Evolutionary conservation across 1,140 invertebrate species (phyloP).

Genomic region (Pachyrhynchus sulphureomaculatus): DNA sequence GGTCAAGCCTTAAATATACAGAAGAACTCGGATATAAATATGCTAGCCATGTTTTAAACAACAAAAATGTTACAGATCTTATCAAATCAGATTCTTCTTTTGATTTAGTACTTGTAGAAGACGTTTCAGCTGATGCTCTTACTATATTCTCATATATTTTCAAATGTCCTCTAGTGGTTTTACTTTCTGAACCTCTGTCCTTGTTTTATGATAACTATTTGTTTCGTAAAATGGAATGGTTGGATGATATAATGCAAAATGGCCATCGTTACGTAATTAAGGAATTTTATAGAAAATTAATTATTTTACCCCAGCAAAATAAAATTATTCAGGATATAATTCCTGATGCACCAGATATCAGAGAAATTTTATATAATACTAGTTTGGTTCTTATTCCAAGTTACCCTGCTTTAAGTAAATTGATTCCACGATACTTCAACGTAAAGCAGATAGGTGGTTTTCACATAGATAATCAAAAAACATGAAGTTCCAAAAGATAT

Average conservation of each 20-base stretch:
- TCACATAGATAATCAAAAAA: background rate
- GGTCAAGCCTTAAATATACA: background rate
- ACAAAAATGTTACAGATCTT: background rate
- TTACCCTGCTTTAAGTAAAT: background rate
- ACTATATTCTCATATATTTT: conserved; percentile 1
- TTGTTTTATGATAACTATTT: conserved; percentile 7
- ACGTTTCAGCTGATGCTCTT: background rate
- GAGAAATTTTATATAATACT: background rate
- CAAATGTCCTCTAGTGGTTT: conserved; percentile 8
- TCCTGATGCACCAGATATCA: background rate
- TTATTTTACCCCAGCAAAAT: conserved; percentile 1
- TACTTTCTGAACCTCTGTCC: conserved; percentile 5
- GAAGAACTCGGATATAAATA: background rate
- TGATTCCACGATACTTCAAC: conserved; percentile 1
- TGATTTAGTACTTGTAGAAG: conserved; percentile 7
- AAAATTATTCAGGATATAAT: background rate
- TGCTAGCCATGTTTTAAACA: background rate
- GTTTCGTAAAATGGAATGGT: background rate
- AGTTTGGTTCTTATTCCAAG: conserved; percentile 10
- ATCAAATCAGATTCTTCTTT: background rate
- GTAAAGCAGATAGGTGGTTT: conserved; percentile 13
- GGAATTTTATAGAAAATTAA: no score
- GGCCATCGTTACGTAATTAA: background rate
- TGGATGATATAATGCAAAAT: background rate
- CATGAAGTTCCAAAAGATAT: background rate